phyloP scores from a whole-genome alignment of 2,797 vertebrate genomes.

The Picus viridis region DNA sequence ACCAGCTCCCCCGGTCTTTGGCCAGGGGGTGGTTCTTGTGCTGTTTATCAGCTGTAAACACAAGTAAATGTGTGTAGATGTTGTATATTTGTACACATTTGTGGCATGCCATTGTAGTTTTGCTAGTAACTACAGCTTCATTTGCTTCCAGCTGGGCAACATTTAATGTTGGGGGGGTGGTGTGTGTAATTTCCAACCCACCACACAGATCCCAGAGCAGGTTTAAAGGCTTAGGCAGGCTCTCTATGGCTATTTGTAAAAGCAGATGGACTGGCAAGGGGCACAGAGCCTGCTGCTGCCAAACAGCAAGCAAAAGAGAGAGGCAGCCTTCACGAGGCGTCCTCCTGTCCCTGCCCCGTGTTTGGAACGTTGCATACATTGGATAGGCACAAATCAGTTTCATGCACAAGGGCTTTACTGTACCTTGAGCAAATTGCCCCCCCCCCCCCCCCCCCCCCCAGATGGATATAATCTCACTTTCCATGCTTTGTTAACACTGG shows the following conservation, averaged over 20 bases:
- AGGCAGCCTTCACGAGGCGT: not conserved
- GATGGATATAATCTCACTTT: slow-evolving; percentile 13
- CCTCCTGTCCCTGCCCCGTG: not conserved
- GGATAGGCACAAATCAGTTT: slow-evolving; percentile 4
- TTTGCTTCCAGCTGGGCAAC: too few species aligned
- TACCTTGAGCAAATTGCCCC: not conserved
- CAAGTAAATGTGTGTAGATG: too few species aligned
- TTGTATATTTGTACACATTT: too few species aligned
- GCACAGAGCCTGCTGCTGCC: not conserved
- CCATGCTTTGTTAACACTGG: slow-evolving; percentile 13
- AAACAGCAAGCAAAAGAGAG: not conserved
- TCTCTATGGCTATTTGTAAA: not conserved
- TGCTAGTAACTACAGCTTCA: too few species aligned
- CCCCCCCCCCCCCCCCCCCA: too few species aligned
- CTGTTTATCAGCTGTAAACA: too few species aligned
- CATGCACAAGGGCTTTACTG: not conserved
- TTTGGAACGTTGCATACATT: not conserved
- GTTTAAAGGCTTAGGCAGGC: not conserved
- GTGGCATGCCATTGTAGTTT: too few species aligned
- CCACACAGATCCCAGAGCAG: not conserved
- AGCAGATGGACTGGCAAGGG: slow-evolving; percentile 1
- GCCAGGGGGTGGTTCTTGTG: too few species aligned
- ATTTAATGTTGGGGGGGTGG: too few species aligned
- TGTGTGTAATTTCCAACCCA: too few species aligned
- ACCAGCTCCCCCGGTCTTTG: too few species aligned